Evolutionary conservation across 2,888 invertebrate genomes (phyloP).

Genomic region (Agrotis segetum): DNA sequence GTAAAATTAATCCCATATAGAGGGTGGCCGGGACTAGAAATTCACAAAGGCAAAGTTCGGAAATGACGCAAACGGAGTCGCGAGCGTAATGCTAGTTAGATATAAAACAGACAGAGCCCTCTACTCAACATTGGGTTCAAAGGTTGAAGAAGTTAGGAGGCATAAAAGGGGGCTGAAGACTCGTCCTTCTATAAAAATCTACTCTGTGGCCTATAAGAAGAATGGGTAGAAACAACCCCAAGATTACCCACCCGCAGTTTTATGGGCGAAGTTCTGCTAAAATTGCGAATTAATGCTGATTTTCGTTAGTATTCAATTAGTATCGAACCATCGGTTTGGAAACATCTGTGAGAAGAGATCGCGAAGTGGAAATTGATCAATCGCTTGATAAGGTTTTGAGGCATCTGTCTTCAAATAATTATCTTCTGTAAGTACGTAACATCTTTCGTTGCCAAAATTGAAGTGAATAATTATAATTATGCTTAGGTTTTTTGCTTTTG

Average conservation of each 20-base stretch:
- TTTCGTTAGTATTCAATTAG: slow-evolving; percentile 63
- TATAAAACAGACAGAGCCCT: too few relatives aligned
- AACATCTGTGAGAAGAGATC: slow-evolving; percentile 60
- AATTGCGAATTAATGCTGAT: slow-evolving; percentile 66
- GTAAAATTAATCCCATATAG: too few relatives aligned
- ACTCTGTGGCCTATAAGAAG: not conserved
- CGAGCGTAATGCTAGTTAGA: too few relatives aligned
- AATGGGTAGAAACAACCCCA: slow-evolving; percentile 29
- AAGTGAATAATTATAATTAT: not conserved
- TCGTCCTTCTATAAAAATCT: slow-evolving; percentile 1
- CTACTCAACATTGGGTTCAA: too few relatives aligned
- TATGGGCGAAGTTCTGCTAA: slow-evolving; percentile 58
- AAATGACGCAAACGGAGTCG: too few relatives aligned
- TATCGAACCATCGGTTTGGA: slow-evolving; percentile 47
- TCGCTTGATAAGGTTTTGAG: slow-evolving; percentile 20
- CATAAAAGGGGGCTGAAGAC: too few relatives aligned
- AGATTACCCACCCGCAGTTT: slow-evolving; percentile 51
- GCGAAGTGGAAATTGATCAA: slow-evolving; percentile 30
- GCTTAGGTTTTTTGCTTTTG: not conserved
- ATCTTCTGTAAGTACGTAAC: not conserved
- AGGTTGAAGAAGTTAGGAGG: too few relatives aligned
- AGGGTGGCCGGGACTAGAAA: too few relatives aligned
- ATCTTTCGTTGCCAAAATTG: not conserved
- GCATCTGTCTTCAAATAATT: slow-evolving; percentile 9
- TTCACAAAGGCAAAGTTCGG: too few relatives aligned